These are phyloP conservation scores for Poecilobothrus nobilitatus DNA, from an alignment of 2,888 invertebrate species.

Conservation along the genomic window DNA sequence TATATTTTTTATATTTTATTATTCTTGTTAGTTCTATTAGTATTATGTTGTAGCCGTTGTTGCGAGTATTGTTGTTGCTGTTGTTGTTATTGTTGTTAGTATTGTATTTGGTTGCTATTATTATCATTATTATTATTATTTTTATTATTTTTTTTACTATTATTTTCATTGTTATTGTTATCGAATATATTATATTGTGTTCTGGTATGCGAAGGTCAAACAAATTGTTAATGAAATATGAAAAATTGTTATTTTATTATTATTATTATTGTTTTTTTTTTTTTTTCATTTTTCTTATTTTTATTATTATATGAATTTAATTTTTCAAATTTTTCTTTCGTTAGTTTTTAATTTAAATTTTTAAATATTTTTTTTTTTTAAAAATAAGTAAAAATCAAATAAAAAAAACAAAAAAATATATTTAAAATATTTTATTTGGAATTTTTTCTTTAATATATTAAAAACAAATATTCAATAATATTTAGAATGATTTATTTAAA, in stretches of 20 bases:
- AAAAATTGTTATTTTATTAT: neutral
- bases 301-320: neutral
- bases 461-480: too few relatives aligned
- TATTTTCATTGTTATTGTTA: slow-evolving; percentile 7
- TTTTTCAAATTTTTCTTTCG: neutral
- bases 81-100: neutral
- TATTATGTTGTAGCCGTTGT: neutral
- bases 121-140: neutral
- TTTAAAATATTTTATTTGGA: neutral
- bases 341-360: neutral
- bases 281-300: neutral
- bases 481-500: too few relatives aligned
- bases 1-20: too few relatives aligned
- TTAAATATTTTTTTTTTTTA: neutral
- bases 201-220: slow-evolving; percentile 44
- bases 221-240: slow-evolving; percentile 32
- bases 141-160: neutral
- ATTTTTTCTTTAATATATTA: neutral
- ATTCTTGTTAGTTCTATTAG: neutral
- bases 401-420: neutral
- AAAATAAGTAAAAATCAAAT: neutral
- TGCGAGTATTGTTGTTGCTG: too few relatives aligned
- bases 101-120: neutral
- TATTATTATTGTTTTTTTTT: neutral
- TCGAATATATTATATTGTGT: slow-evolving; percentile 31